Conservation (phyloP, 2,113 vertebrate genomes). For the Falco punctatus region DNA sequence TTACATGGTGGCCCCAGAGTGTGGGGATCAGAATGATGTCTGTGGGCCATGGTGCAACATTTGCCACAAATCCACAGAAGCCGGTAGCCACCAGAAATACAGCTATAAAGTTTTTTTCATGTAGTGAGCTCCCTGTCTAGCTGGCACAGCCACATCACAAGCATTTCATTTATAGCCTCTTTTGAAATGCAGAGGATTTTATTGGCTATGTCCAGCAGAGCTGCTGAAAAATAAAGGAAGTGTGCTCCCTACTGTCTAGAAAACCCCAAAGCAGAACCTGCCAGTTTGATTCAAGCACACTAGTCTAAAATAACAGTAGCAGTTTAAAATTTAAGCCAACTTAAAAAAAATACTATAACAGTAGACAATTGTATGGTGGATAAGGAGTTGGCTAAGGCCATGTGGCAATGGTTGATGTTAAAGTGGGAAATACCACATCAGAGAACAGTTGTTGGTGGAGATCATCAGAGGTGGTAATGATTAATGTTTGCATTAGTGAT, state of each 20-base stretch:
- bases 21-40: not conserved
- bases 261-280: not conserved
- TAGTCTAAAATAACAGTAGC: not conserved
- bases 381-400: not conserved
- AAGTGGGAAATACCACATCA: not conserved
- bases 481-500: not conserved
- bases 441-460: not conserved
- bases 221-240: slow-evolving; percentile 43
- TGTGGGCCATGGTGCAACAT: not conserved
- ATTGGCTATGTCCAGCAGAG: not conserved
- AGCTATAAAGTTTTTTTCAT: not conserved
- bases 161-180: slow-evolving; percentile 10
- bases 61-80: not conserved
- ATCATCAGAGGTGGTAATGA: not conserved
- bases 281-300: not conserved
- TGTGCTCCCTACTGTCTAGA: slow-evolving; percentile 53
- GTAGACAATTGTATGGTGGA: not conserved
- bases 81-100: not conserved
- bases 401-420: not conserved
- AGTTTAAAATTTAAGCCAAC: not conserved
- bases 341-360: not conserved
- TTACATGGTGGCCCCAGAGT: not conserved
- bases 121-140: not conserved
- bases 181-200: slow-evolving; percentile 24
- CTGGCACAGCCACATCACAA: not conserved